A percentile compares a stretch with the other conserved stretches of the same genome.
phyloP scores from a whole-genome alignment of 2,113 vertebrate genomes.

The Balaeniceps rex region DNA sequence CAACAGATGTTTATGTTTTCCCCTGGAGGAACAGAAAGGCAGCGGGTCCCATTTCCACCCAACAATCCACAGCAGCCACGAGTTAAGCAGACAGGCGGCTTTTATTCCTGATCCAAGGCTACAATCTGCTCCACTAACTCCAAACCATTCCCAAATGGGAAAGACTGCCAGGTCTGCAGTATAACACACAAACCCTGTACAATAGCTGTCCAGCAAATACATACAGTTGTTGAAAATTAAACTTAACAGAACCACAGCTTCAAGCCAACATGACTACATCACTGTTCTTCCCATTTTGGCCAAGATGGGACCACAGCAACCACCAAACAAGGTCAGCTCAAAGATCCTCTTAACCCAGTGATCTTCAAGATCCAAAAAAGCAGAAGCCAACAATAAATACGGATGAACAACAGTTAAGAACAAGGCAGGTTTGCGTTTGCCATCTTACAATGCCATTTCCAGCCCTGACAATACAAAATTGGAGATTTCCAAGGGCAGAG shows the following conservation, averaged over 20 bases:
- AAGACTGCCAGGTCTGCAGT: background rate
- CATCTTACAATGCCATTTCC: background rate
- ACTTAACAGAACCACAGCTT: background rate
- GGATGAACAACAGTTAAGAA: background rate
- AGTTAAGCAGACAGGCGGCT: background rate
- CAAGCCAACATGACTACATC: background rate
- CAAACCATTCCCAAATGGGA: background rate
- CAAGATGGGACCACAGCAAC: background rate
- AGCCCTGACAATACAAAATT: background rate
- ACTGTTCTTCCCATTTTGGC: background rate
- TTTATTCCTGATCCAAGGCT: background rate
- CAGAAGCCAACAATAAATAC: background rate
- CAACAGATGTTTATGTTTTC: constrained; percentile 99
- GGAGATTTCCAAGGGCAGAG: background rate
- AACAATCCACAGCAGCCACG: background rate
- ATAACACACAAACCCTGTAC: background rate
- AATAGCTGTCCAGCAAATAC: background rate
- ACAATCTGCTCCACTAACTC: background rate
- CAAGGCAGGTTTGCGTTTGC: background rate
- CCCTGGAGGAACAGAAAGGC: constrained; percentile 69
- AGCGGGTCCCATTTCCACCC: background rate
- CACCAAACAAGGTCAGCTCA: background rate
- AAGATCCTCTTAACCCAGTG: background rate
- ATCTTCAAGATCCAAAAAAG: background rate
- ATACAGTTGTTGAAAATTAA: background rate